Conservation (phyloP, 2,113 vertebrate species). For the Mixornis gularis region DNA sequence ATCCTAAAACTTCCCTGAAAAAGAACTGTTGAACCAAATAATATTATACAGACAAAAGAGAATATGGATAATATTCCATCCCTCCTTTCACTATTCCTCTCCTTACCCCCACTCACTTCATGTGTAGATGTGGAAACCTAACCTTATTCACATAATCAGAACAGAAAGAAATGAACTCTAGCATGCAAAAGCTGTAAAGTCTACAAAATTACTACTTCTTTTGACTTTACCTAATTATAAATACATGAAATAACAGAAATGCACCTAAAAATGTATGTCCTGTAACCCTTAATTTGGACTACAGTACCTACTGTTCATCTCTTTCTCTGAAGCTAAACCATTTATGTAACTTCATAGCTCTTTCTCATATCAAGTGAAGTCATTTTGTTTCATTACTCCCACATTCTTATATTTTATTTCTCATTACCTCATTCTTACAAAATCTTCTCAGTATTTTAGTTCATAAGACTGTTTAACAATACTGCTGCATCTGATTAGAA, state of each 20-base stretch:
- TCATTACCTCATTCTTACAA: slow-evolving; percentile 23
- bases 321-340: background rate
- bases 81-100: background rate
- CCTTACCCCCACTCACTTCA: background rate
- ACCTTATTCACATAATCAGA: background rate
- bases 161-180: background rate
- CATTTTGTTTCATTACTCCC: background rate
- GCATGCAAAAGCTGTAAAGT: background rate
- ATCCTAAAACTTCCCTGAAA: background rate
- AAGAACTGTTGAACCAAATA: background rate
- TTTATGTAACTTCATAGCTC: background rate
- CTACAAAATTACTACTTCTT: background rate
- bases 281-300: background rate
- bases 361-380: background rate
- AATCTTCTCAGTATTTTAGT: background rate
- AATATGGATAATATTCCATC: background rate
- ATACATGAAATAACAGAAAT: background rate
- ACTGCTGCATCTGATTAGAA: background rate
- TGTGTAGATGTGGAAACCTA: background rate
- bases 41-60: background rate
- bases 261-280: background rate
- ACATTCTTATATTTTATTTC: background rate
- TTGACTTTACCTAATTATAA: background rate
- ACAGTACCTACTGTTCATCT: background rate
- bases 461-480: background rate